Evolutionary conservation across 2,113 vertebrate species (phyloP).

Genomic region (Sterrhoptilus dennistouni): DNA sequence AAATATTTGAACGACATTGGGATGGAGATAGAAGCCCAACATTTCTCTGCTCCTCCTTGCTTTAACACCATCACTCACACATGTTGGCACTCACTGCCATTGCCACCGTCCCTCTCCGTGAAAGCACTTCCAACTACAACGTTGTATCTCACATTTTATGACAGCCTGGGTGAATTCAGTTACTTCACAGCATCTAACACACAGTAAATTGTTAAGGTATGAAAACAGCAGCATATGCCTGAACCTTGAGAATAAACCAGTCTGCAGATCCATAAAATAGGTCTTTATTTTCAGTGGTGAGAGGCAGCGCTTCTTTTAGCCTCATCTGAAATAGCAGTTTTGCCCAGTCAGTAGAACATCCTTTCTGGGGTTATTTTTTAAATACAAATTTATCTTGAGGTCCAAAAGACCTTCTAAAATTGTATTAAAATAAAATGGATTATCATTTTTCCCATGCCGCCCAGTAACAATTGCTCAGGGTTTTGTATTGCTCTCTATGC

Average conservation of each 20-base stretch:
- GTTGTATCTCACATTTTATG: background rate
- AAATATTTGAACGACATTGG: background rate
- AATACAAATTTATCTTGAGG: background rate
- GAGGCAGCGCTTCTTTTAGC: background rate
- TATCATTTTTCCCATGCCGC: background rate
- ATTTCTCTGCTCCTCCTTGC: background rate
- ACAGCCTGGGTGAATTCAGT: background rate
- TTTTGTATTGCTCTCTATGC: background rate
- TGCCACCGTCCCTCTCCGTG: background rate
- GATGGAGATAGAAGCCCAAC: background rate
- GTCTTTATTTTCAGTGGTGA: background rate
- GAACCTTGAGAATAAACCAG: background rate
- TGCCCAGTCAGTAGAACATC: background rate
- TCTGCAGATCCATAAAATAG: background rate
- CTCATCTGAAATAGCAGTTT: background rate
- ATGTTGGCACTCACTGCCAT: background rate
- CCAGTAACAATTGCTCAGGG: background rate
- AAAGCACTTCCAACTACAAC: background rate
- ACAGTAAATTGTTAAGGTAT: background rate
- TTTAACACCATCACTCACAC: background rate
- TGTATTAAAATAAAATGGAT: background rate
- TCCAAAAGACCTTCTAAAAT: background rate
- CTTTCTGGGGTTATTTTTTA: background rate
- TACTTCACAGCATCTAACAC: background rate
- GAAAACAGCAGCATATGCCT: constrained; percentile 1